Percentiles rank a stretch among this genome's conserved stretches.
Conservation (phyloP, 2,113 vertebrate species). For the Malaclemys terrapin region DNA sequence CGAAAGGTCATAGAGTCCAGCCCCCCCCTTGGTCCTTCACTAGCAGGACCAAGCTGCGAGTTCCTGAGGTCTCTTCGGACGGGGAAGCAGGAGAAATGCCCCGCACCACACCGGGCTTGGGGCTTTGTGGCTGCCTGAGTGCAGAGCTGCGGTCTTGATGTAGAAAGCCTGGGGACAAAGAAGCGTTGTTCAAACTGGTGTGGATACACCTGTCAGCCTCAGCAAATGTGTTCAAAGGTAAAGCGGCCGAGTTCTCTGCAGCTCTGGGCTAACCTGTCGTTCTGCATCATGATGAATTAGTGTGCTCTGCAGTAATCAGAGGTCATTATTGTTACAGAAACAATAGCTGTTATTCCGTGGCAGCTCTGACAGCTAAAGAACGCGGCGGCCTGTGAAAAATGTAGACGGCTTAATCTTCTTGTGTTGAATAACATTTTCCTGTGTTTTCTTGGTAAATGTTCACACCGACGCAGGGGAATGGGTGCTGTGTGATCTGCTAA, state of each 20-base stretch:
- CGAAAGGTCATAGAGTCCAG: no score
- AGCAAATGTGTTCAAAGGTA: constrained; percentile 83
- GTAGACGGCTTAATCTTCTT: constrained; percentile 66
- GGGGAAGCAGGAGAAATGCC: constrained; percentile 77
- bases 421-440: constrained; percentile 71
- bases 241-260: background rate
- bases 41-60: constrained; percentile 42
- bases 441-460: constrained; percentile 71
- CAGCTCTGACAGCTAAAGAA: constrained; percentile 70
- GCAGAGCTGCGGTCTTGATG: constrained; percentile 77
- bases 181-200: constrained; percentile 80
- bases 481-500: constrained; percentile 44
- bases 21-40: no score
- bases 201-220: constrained; percentile 81
- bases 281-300: constrained; percentile 69
- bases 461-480: constrained; percentile 52
- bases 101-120: constrained; percentile 58
- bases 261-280: constrained; percentile 55
- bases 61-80: constrained; percentile 76
- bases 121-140: constrained; percentile 81
- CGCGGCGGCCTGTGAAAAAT: constrained; percentile 65
- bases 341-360: constrained; percentile 68
- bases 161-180: constrained; percentile 74
- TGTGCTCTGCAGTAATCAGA: constrained; percentile 68
- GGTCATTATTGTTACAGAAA: constrained; percentile 74